Conservation (phyloP, 1,140 invertebrate genomes). For the Zophobas morio region DNA sequence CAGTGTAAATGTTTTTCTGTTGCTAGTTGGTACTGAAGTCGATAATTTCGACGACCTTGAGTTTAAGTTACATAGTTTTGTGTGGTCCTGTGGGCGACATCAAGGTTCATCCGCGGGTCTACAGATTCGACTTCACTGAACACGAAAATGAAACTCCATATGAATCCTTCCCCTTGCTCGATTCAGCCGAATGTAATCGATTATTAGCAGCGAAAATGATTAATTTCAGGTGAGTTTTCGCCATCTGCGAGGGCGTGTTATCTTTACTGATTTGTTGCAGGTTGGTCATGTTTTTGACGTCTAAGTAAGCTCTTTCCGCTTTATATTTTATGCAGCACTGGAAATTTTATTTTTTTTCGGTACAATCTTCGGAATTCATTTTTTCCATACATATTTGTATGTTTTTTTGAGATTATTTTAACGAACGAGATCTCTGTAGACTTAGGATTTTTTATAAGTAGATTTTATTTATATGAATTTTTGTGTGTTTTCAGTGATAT, state of each 20-base stretch:
- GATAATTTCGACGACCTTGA: conserved; percentile 79
- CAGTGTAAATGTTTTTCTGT: conserved; percentile 40
- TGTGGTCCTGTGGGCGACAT: conserved; percentile 93
- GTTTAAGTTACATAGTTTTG: conserved; percentile 86
- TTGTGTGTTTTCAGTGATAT: too few relatives aligned
- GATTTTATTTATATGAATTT: too few relatives aligned
- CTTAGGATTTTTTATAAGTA: too few relatives aligned
- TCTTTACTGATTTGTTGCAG: conserved; percentile 48
- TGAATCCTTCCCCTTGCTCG: conserved; percentile 83
- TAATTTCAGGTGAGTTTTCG: conserved; percentile 75
- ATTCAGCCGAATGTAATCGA: conserved; percentile 91
- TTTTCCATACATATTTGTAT: too few relatives aligned
- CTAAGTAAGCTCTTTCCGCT: conserved; percentile 68
- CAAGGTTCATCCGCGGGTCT: conserved; percentile 84
- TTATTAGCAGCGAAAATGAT: conserved; percentile 91
- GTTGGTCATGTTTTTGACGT: conserved; percentile 76
- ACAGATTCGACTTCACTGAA: conserved; percentile 88
- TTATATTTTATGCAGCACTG: too few relatives aligned
- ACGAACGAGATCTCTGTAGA: too few relatives aligned
- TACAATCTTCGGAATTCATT: too few relatives aligned
- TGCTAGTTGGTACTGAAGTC: conserved; percentile 83
- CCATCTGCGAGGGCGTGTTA: too few relatives aligned
- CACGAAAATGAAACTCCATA: conserved; percentile 86
- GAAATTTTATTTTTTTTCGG: too few relatives aligned
- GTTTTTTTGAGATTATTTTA: too few relatives aligned